Percentiles rank a stretch among this genome's conserved stretches.
Evolutionary conservation across 2,797 vertebrate genomes (phyloP).

Genomic region (Tapirus indicus): DNA sequence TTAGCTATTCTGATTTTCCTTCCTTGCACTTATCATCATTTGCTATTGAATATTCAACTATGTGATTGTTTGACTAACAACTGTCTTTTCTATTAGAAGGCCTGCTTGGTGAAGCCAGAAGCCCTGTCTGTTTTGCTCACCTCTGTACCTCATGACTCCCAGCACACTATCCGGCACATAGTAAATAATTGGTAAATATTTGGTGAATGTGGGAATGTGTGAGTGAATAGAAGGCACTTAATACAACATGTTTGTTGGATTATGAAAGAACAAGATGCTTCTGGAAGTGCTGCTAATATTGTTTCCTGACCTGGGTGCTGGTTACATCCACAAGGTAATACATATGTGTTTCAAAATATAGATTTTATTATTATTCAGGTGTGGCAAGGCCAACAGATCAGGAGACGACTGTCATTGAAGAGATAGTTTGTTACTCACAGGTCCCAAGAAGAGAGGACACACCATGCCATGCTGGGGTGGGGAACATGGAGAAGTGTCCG

Average conservation of each 20-base stretch:
- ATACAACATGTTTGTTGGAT: not conserved
- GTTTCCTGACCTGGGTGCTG: not conserved
- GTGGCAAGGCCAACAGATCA: not conserved
- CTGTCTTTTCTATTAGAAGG: not conserved
- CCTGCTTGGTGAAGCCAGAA: not conserved
- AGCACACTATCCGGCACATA: not conserved
- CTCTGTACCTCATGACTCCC: not conserved
- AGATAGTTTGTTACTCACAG: not conserved
- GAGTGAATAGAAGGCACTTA: not conserved
- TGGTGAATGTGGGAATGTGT: not conserved
- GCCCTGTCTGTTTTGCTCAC: not conserved
- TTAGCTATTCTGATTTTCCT: not conserved
- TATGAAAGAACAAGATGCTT: not conserved
- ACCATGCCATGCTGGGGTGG: not conserved
- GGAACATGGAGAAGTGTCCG: too few relatives aligned
- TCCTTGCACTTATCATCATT: not conserved
- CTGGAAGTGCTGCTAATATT: not conserved
- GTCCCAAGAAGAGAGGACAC: not conserved
- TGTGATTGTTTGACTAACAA: not conserved
- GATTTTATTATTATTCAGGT: not conserved
- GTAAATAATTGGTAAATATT: not conserved
- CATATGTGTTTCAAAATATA: not conserved
- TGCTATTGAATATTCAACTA: too few relatives aligned
- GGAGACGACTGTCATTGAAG: not conserved
- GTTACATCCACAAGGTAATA: not conserved